Percentiles rank a stretch among this genome's conserved stretches.
These are phyloP conservation scores for Sarcophaga subvicina DNA, from an alignment of 2,888 invertebrate species.

Conservation along the genomic window DNA sequence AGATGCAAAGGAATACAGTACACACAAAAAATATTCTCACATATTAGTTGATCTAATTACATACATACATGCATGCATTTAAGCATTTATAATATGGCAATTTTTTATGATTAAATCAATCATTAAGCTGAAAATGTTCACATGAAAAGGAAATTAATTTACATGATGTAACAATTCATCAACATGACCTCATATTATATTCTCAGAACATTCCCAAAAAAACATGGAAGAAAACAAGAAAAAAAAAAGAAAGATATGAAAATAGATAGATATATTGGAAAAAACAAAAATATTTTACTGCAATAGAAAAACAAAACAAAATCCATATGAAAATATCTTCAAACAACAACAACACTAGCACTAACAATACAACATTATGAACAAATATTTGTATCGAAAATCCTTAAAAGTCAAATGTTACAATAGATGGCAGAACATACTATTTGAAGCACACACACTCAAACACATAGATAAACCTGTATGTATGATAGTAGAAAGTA, in stretches of 20 bases:
- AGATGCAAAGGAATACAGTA: background rate
- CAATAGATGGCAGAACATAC: background rate
- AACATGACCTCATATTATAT: conserved; percentile 56
- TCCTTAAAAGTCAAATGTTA: conserved; percentile 66
- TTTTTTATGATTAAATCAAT: conserved; percentile 52
- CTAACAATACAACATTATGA: background rate
- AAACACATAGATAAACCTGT: background rate
- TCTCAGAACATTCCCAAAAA: conserved; percentile 8
- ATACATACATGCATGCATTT: background rate
- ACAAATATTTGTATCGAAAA: conserved; percentile 38
- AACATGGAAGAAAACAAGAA: background rate
- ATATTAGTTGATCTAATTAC: background rate
- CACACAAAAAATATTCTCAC: background rate
- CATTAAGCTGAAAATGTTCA: conserved; percentile 65
- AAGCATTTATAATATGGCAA: conserved; percentile 30
- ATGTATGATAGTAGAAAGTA: background rate
- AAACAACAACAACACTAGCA: conserved; percentile 5
- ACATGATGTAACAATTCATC: conserved; percentile 69
- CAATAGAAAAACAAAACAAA: background rate
- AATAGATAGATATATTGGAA: background rate
- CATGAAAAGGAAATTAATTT: conserved; percentile 67
- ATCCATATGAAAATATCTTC: conserved; percentile 18
- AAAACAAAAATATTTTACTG: conserved; percentile 17
- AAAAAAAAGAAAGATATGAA: background rate
- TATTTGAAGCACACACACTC: conserved; percentile 23